phyloP scores from a whole-genome alignment of 2,797 vertebrate species.

The Gallinago stenura region DNA sequence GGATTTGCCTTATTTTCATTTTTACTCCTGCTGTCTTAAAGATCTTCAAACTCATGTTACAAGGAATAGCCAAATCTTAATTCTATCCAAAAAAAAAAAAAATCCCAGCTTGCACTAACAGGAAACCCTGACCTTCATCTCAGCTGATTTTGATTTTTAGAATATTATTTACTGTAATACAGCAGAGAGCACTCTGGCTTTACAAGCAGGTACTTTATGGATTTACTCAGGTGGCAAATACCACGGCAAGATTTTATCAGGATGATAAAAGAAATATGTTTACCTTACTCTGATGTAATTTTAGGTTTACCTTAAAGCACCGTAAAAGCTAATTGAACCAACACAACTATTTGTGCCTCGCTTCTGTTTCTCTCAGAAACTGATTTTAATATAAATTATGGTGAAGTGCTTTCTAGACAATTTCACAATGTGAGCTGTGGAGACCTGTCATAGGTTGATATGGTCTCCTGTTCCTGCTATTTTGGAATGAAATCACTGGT shows the following conservation, averaged over 20 bases:
- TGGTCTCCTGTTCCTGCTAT: not conserved
- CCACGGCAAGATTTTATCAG: not conserved
- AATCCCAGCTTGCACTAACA: not conserved
- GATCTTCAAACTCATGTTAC: not conserved
- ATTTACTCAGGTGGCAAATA: not conserved
- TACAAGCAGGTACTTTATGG: not conserved
- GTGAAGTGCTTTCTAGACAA: not conserved
- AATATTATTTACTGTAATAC: not conserved
- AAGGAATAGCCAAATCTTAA: not conserved
- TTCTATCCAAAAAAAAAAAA: not conserved
- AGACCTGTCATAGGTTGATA: not conserved
- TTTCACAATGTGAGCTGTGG: not conserved
- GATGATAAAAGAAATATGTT: not conserved
- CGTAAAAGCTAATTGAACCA: not conserved
- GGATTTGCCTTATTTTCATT: not conserved
- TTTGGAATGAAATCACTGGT: not conserved
- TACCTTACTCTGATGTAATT: not conserved
- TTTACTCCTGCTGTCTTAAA: not conserved
- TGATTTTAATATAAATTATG: not conserved
- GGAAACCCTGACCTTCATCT: not conserved
- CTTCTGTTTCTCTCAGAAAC: not conserved
- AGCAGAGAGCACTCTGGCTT: not conserved
- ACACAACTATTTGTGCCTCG: not conserved
- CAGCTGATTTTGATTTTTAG: not conserved
- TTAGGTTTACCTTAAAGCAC: not conserved